phyloP scores from a whole-genome alignment of 2,888 invertebrate genomes.

The Troglohyphantes excavatus region DNA sequence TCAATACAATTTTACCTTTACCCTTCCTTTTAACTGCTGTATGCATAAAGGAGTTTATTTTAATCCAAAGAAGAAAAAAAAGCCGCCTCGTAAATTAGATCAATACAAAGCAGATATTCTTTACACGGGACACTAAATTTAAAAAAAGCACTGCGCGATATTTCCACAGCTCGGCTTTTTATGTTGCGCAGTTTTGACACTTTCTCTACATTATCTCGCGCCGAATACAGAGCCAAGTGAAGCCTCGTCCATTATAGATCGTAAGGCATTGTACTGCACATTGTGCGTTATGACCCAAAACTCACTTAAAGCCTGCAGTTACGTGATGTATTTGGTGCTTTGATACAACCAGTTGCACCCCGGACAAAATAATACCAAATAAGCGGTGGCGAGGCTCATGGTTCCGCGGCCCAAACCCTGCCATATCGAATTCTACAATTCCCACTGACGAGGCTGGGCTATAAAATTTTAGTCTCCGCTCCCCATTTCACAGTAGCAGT shows the following conservation, averaged over 20 bases:
- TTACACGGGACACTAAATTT: background rate
- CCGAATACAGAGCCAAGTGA: constrained; percentile 58
- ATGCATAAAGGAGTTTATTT: constrained; percentile 17
- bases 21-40: constrained; percentile 1
- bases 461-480: constrained; percentile 71
- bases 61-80: constrained; percentile 16
- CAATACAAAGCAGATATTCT: constrained; percentile 6
- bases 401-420: constrained; percentile 59
- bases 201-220: constrained; percentile 65
- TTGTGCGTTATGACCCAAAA: constrained; percentile 68
- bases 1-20: background rate
- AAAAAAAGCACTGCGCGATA: constrained; percentile 49
- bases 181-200: constrained; percentile 71
- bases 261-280: constrained; percentile 57
- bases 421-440: constrained; percentile 77
- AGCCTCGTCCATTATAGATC: constrained; percentile 70
- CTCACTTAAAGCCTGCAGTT: constrained; percentile 68
- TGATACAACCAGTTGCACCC: constrained; percentile 70
- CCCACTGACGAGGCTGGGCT: constrained; percentile 69
- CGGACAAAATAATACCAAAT: constrained; percentile 49
- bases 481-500: constrained; percentile 34
- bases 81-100: background rate
- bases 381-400: constrained; percentile 38
- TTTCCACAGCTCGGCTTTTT: constrained; percentile 46
- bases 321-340: constrained; percentile 73